A percentile compares a stretch with the other conserved stretches of the same genome.
These are phyloP conservation scores for Ginglymostoma cirratum DNA, from an alignment of 2,113 vertebrate genomes.

Conservation along the genomic window DNA sequence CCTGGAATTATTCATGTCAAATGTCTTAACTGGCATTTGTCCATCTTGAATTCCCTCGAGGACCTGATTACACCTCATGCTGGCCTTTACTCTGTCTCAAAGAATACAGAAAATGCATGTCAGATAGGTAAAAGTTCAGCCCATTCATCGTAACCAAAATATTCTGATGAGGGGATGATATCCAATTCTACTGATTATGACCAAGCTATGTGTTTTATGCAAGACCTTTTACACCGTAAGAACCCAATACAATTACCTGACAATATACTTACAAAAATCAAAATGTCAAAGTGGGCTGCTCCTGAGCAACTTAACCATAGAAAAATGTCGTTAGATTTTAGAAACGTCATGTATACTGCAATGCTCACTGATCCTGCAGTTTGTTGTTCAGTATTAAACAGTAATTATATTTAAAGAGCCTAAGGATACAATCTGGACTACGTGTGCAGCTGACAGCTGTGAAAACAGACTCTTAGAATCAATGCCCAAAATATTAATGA, in stretches of 20 bases:
- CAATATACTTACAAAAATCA: neutral
- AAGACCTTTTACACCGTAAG: neutral
- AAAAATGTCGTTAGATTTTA: neutral
- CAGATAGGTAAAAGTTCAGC: neutral
- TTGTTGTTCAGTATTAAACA: conserved; percentile 18
- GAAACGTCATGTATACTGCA: neutral
- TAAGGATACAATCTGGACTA: neutral
- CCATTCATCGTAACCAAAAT: neutral
- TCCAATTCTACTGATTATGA: neutral
- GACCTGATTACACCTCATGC: neutral
- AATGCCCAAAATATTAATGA: conserved; percentile 28
- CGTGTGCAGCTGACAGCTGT: conserved; percentile 15
- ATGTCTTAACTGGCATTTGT: neutral
- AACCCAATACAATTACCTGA: neutral
- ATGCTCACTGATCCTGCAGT: neutral
- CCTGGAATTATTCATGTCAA: neutral
- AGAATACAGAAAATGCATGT: neutral
- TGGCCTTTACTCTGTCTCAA: neutral
- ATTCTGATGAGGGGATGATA: neutral
- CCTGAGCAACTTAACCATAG: neutral
- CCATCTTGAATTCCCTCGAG: neutral
- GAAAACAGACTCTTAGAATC: conserved; percentile 7
- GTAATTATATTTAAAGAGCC: neutral
- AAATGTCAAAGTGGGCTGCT: neutral
- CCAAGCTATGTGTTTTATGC: neutral